Conservation (phyloP, 2,113 vertebrate species). For the Notechis scutatus region DNA sequence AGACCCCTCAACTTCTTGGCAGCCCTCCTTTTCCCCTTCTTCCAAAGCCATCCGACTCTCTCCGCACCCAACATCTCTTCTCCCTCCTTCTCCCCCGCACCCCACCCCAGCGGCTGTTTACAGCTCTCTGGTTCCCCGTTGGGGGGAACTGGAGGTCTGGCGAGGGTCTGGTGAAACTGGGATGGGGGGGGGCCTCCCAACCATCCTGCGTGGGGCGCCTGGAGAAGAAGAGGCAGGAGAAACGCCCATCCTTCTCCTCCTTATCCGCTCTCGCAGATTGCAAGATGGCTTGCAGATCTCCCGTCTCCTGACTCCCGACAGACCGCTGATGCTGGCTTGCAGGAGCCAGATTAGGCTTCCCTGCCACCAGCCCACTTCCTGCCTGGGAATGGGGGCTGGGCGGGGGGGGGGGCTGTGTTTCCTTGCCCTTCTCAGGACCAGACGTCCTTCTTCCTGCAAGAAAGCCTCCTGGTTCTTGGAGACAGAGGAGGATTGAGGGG, state of each 20-base stretch:
- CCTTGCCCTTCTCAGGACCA: background rate
- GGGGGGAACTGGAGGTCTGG: background rate
- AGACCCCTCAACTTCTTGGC: background rate
- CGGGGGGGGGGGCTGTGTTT: rapidly evolving
- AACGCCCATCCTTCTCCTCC: background rate
- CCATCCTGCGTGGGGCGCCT: background rate
- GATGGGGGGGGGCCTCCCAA: background rate
- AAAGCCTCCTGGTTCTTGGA: background rate
- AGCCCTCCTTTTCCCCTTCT: background rate
- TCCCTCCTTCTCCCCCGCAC: too few species aligned
- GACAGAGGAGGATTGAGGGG: too few species aligned
- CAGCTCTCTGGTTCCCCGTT: background rate
- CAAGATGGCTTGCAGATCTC: background rate
- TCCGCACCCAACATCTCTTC: background rate
- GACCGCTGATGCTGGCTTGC: background rate
- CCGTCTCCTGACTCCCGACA: background rate
- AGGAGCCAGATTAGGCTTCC: background rate
- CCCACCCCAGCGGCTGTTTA: background rate
- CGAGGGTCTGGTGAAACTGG: background rate
- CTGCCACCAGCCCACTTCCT: background rate
- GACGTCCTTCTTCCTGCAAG: background rate
- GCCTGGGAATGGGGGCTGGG: background rate
- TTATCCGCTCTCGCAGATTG: background rate
- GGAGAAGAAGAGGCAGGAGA: background rate
- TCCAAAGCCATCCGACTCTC: background rate